A percentile compares a stretch with the other conserved stretches of the same genome.
Conservation (phyloP, 2,888 invertebrate genomes). For the Cheilosia urbana region DNA sequence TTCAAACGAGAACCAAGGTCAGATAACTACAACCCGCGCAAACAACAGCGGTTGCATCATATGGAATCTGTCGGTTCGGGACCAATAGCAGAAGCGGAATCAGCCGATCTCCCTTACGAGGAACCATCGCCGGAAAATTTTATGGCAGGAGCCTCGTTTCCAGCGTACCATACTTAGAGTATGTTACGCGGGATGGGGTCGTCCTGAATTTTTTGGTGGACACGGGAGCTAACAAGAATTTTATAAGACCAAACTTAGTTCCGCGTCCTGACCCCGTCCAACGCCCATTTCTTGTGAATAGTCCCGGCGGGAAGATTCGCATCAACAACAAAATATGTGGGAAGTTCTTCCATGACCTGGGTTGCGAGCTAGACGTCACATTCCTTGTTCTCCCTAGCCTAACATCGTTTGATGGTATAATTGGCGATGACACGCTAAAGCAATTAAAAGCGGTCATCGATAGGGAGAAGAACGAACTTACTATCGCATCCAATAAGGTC, state of each 20-base stretch:
- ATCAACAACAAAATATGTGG: slow-evolving; percentile 19
- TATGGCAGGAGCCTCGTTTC: too few relatives aligned
- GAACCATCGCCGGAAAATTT: too few relatives aligned
- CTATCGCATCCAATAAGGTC: not conserved
- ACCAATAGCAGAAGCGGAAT: too few relatives aligned
- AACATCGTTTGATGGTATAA: not conserved
- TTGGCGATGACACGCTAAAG: not conserved
- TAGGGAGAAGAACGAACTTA: not conserved
- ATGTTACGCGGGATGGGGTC: too few relatives aligned
- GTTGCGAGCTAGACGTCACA: not conserved
- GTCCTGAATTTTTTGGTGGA: not conserved
- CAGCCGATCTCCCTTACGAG: too few relatives aligned
- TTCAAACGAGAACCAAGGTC: not conserved
- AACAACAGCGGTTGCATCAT: not conserved
- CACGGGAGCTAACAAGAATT: not conserved
- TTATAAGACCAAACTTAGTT: slow-evolving; percentile 11
- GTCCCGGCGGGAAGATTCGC: slow-evolving; percentile 23
- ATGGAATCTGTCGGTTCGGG: too few relatives aligned
- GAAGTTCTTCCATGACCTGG: slow-evolving; percentile 24
- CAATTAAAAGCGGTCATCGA: not conserved
- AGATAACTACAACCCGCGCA: not conserved
- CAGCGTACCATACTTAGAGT: too few relatives aligned
- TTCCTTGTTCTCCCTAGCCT: slow-evolving; percentile 18
- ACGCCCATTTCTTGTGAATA: slow-evolving; percentile 4
- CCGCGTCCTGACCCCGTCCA: not conserved